Percentiles rank a stretch among this genome's conserved stretches.
Conservation (phyloP, 2,888 invertebrate genomes). For the Drosophila longiperda region DNA sequence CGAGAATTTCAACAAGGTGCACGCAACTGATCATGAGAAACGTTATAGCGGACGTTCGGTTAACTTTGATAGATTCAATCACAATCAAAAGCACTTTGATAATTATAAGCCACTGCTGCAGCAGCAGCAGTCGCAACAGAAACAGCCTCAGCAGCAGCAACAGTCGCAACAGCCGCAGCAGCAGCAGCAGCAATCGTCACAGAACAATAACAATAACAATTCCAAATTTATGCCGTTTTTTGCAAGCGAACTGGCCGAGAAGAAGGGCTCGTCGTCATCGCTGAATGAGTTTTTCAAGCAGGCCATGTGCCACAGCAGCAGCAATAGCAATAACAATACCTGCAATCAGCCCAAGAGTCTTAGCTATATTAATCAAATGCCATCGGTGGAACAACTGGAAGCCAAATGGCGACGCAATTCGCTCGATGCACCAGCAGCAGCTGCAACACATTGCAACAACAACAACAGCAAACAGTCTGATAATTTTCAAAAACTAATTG, state of each 20-base stretch:
- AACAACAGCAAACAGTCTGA: conserved; percentile 66
- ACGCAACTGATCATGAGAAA: conserved; percentile 54
- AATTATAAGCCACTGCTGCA: conserved; percentile 12
- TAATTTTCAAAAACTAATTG: conserved; percentile 82
- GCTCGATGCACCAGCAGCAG: conserved; percentile 18
- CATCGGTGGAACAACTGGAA: conserved; percentile 82
- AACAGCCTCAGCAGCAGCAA: conserved; percentile 34
- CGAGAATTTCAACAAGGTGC: conserved; percentile 65
- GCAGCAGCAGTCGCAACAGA: conserved; percentile 18
- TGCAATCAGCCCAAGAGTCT: conserved; percentile 57
- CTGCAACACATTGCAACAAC: conserved; percentile 35
- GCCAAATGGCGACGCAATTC: conserved; percentile 83
- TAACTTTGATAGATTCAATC: conserved; percentile 67
- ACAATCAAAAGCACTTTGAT: conserved; percentile 31
- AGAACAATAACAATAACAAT: conserved; percentile 47
- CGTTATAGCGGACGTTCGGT: conserved; percentile 39
- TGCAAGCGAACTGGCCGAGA: conserved; percentile 54
- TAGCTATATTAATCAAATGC: conserved; percentile 70
- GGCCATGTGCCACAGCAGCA: conserved; percentile 54
- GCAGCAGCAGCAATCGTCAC: conserved; percentile 11
- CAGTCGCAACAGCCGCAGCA: conserved; percentile 31
- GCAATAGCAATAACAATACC: conserved; percentile 30
- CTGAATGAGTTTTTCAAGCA: conserved; percentile 83
- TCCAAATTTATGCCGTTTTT: conserved; percentile 74
- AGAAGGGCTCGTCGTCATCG: conserved; percentile 73